Percentiles rank a stretch among this genome's conserved stretches.
These are phyloP conservation scores for Lepisosteus osseus DNA, from an alignment of 2,113 vertebrate genomes.

Conservation along the genomic window DNA sequence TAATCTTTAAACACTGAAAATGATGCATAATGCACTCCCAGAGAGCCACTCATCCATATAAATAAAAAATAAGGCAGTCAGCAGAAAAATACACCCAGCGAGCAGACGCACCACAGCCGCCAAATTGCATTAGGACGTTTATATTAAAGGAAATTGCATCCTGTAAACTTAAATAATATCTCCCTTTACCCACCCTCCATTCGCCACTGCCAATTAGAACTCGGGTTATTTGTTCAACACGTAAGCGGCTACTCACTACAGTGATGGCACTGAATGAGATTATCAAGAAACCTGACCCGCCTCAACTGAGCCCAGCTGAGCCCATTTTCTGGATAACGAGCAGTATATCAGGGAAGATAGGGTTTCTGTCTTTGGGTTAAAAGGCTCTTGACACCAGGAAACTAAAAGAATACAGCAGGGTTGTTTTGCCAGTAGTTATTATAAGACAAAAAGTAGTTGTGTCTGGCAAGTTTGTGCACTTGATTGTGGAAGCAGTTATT, in stretches of 20 bases:
- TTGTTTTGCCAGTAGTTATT: slow-evolving; percentile 14
- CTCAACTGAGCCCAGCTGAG: slow-evolving; percentile 47
- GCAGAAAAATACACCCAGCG: slow-evolving; percentile 66
- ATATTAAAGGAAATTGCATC: slow-evolving; percentile 91
- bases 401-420: slow-evolving; percentile 37
- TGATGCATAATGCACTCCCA: slow-evolving; percentile 54
- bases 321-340: slow-evolving; percentile 55
- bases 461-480: too few species aligned
- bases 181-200: slow-evolving; percentile 49
- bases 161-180: slow-evolving; percentile 88
- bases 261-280: slow-evolving; percentile 82
- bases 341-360: slow-evolving; percentile 59
- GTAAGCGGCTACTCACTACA: slow-evolving; percentile 76
- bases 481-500: too few species aligned
- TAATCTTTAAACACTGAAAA: slow-evolving; percentile 65
- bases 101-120: slow-evolving; percentile 75
- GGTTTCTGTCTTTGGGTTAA: slow-evolving; percentile 68
- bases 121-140: slow-evolving; percentile 90
- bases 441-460: slow-evolving; percentile 2
- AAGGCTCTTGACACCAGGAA: slow-evolving; percentile 52
- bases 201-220: slow-evolving; percentile 73
- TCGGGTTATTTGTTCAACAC: slow-evolving; percentile 80
- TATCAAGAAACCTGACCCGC: slow-evolving; percentile 79
- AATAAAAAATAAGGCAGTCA: slow-evolving; percentile 71
- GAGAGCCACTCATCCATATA: slow-evolving; percentile 54